Evolutionary conservation across 1,140 invertebrate genomes (phyloP), one percentile per base, ranked within the genome.

Genomic region (Scaptomyza graminum): DNA sequence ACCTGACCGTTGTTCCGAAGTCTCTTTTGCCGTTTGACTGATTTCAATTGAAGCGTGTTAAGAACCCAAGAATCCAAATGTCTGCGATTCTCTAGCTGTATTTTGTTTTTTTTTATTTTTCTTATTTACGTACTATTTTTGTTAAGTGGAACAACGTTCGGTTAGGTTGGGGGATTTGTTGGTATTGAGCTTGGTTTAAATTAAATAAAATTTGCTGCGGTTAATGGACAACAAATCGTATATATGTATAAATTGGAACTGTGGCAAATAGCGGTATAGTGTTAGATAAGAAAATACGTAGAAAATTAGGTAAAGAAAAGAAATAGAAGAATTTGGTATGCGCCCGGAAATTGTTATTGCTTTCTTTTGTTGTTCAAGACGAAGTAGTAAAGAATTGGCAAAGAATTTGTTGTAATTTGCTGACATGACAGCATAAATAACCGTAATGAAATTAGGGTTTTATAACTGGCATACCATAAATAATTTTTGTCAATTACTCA

Each of bases 221-320:
- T 82, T 82, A 82, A 78, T 76, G 49, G 70, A 44, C 71, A 75
- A 59, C 82, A 81, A 79, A 81, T 34, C 8, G 31, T 41, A 37
- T 11, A 9, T 37, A 41, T 81, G 85, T 85, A 84, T 80, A 82
- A 88, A 83, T 82, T 81, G 78, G 66, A 87, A 80, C 77, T 82
- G 67, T 78, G 82, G 79, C 83, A 72, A 67, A 82, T 73, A 87
- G 79, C 83, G 79, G 83, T 75, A 51, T 52, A 74, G 59, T 69
- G 77, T 69, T 69, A 74, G 49, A n/a, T 71, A 59, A 77, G 61
- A 49, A 78, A 74, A 79, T 57, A 70, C 55, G 28, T 70, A 71
- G 18, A 22, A 50, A 66, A 22, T 46, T 37, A 46, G 55, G 44
- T 39, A 54, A 39, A 18, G 11, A 25, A n/a, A 25, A 25, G 47